phyloP scores from a whole-genome alignment of 2,797 vertebrate genomes.

The Myripristis jacobus region DNA sequence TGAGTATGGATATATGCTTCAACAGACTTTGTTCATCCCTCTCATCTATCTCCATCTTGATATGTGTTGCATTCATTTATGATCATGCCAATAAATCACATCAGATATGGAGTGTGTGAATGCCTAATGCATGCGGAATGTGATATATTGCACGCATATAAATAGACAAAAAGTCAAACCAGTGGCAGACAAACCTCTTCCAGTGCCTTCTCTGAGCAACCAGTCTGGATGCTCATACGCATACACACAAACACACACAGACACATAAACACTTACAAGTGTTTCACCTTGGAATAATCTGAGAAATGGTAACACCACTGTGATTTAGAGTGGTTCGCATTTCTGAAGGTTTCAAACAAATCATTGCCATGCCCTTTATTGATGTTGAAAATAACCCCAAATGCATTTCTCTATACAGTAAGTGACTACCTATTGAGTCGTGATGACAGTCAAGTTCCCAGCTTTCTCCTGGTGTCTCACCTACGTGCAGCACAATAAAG shows the following conservation, averaged over 20 bases:
- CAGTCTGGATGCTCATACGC: neutral
- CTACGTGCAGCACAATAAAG: too few relatives aligned
- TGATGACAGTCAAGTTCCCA: neutral
- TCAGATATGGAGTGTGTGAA: neutral
- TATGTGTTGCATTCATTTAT: slow-evolving; percentile 17
- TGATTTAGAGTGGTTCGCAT: neutral
- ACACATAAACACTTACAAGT: neutral
- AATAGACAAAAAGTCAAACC: slow-evolving; percentile 28
- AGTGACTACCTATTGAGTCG: neutral
- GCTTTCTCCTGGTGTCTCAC: neutral
- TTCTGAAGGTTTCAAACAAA: neutral
- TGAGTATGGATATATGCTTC: neutral
- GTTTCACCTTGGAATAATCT: neutral
- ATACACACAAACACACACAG: neutral
- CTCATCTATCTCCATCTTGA: neutral
- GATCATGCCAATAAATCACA: slow-evolving; percentile 15
- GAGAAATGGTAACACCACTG: neutral
- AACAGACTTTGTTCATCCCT: neutral
- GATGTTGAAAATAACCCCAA: neutral
- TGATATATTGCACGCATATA: slow-evolving; percentile 27
- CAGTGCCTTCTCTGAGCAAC: slow-evolving; percentile 16
- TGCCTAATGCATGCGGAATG: slow-evolving; percentile 4
- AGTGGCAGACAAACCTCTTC: slow-evolving; percentile 18
- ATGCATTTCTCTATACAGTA: neutral
- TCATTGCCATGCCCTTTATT: neutral